Conservation (phyloP, 2,113 vertebrate genomes). For the Myocastor coypus region DNA sequence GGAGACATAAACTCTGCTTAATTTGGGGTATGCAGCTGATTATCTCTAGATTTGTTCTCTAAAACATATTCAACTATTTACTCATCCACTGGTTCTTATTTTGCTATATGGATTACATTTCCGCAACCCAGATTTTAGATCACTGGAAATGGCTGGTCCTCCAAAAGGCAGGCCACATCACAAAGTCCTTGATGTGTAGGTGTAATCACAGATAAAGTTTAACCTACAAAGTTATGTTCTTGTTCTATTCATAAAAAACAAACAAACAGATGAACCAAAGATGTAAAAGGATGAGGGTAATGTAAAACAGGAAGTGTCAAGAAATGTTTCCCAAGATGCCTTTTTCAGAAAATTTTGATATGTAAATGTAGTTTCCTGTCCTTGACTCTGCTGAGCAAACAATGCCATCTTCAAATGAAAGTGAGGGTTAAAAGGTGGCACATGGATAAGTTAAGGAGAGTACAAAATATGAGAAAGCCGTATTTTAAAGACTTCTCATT, state of each 20-base stretch:
- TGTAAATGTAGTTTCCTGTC: background rate
- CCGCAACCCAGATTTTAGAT: background rate
- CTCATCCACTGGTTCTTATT: background rate
- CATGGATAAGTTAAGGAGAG: slow-evolving; percentile 23
- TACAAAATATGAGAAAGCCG: slow-evolving; percentile 69
- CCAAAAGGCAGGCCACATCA: background rate
- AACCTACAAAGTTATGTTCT: background rate
- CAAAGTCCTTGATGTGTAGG: background rate
- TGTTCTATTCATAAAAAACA: background rate
- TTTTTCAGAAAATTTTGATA: background rate
- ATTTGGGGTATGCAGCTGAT: background rate
- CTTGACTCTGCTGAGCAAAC: background rate
- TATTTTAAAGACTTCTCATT: slow-evolving; percentile 81
- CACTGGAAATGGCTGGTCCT: background rate
- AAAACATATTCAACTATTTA: slow-evolving; percentile 51
- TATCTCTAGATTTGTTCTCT: background rate
- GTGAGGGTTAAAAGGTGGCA: slow-evolving; percentile 43
- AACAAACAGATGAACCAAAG: background rate
- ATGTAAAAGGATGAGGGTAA: background rate
- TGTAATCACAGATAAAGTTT: background rate
- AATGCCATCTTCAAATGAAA: slow-evolving; percentile 22
- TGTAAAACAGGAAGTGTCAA: background rate
- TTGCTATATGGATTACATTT: slow-evolving; percentile 49
- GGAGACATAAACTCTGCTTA: slow-evolving; percentile 11
- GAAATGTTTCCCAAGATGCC: background rate